These are phyloP conservation scores for Oncorhynchus clarkii DNA, from an alignment of 2,113 vertebrate genomes.

Conservation along the genomic window DNA sequence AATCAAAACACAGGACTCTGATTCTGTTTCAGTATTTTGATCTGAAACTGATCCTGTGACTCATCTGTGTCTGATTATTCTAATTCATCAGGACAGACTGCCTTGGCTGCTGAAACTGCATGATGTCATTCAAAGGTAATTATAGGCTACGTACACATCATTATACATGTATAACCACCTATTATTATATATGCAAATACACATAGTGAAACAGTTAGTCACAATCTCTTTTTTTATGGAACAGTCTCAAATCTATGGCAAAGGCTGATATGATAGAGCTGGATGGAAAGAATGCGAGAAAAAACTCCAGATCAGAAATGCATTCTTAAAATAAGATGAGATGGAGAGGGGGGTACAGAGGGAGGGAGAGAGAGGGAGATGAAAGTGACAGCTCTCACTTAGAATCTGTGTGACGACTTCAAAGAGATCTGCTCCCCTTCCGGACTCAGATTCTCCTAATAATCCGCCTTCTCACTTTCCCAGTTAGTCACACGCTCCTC, in stretches of 20 bases:
- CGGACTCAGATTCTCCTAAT: background rate
- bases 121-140: conserved; percentile 81
- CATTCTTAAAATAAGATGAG: conserved; percentile 7
- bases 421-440: conserved; percentile 30
- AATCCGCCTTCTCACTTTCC: background rate
- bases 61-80: conserved; percentile 1
- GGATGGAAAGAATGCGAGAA: background rate
- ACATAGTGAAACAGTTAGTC: background rate
- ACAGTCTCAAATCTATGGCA: background rate
- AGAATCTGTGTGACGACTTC: conserved; percentile 40
- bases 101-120: conserved; percentile 87
- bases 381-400: conserved; percentile 35
- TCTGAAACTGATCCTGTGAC: conserved; percentile 14
- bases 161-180: too few relatives aligned
- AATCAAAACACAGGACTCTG: conserved; percentile 18
- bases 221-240: background rate
- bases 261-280: background rate
- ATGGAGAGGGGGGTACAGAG: background rate
- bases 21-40: conserved; percentile 21
- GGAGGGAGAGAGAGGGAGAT: conserved; percentile 10
- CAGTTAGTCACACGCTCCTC: background rate
- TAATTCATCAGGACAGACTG: conserved; percentile 78
- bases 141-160: background rate
- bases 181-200: background rate
- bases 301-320: background rate